Conservation (phyloP, 1,140 invertebrate genomes). For the Ptiloglossa arizonensis region DNA sequence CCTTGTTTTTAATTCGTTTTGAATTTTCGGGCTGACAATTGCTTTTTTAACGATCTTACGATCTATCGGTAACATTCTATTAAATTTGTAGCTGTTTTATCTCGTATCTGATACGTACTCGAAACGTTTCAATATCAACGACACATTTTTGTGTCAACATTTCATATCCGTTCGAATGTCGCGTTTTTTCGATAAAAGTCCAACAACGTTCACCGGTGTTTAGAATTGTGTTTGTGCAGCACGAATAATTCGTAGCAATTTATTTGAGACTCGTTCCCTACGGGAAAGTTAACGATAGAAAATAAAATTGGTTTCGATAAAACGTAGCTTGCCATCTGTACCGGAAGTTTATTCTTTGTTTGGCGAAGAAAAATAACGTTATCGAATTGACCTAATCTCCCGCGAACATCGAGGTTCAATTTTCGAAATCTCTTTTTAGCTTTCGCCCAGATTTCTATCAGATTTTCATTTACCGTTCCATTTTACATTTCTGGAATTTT, state of each 20-base stretch:
- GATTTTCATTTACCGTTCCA: too few species aligned
- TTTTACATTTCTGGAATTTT: background rate
- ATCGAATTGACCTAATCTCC: background rate
- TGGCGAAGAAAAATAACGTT: background rate
- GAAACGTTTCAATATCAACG: background rate
- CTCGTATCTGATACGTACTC: too few species aligned
- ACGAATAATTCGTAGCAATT: background rate
- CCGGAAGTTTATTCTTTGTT: background rate
- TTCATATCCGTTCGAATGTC: background rate
- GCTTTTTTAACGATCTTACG: too few species aligned
- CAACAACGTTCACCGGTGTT: background rate
- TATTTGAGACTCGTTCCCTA: background rate
- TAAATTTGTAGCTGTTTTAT: too few species aligned
- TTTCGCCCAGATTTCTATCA: too few species aligned
- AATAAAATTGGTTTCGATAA: constrained; percentile 15
- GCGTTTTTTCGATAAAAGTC: constrained; percentile 20
- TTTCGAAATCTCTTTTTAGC: background rate
- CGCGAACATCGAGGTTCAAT: background rate
- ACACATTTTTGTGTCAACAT: background rate
- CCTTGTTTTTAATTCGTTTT: too few species aligned
- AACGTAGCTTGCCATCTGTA: background rate
- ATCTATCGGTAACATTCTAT: too few species aligned
- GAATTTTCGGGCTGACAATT: too few species aligned
- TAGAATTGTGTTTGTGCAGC: background rate
- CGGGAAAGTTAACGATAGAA: background rate